A percentile compares a stretch with the other conserved stretches of the same genome.
Conservation (phyloP, 2,888 invertebrate species). For the Diaperis boleti region DNA sequence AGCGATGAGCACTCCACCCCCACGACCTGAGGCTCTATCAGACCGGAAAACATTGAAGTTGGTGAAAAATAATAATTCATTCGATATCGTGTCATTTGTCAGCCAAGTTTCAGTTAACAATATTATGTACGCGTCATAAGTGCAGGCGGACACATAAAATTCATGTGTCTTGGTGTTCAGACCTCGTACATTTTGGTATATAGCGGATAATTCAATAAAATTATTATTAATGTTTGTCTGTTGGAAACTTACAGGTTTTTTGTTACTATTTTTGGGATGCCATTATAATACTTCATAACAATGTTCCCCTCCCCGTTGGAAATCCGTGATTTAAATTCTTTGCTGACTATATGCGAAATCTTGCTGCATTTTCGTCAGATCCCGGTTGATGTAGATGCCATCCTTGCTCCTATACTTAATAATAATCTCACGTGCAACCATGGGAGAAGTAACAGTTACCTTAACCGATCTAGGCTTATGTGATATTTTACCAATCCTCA, state of each 20-base stretch:
- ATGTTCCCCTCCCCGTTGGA: background rate
- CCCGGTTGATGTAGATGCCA: slow-evolving; percentile 1
- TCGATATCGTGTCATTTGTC: background rate
- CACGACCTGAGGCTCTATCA: background rate
- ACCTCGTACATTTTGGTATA: slow-evolving; percentile 5
- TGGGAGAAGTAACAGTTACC: background rate
- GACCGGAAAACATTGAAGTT: slow-evolving; percentile 1
- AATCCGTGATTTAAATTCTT: background rate
- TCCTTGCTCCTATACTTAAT: background rate
- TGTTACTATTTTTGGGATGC: background rate
- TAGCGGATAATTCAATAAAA: too few relatives aligned
- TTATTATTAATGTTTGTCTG: slow-evolving; percentile 4
- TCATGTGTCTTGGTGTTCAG: background rate
- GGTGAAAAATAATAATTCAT: background rate
- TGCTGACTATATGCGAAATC: background rate
- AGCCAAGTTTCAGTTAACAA: slow-evolving; percentile 2
- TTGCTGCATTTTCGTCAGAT: slow-evolving; percentile 3
- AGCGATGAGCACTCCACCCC: background rate
- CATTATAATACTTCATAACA: background rate
- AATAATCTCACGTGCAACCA: background rate
- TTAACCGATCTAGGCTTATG: background rate
- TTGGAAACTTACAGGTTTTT: slow-evolving; percentile 4
- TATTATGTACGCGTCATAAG: background rate
- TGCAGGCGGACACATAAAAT: background rate
- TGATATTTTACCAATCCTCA: background rate